These are phyloP conservation scores for Kryptolebias marmoratus DNA, from an alignment of 2,113 vertebrate genomes.

Conservation along the genomic window DNA sequence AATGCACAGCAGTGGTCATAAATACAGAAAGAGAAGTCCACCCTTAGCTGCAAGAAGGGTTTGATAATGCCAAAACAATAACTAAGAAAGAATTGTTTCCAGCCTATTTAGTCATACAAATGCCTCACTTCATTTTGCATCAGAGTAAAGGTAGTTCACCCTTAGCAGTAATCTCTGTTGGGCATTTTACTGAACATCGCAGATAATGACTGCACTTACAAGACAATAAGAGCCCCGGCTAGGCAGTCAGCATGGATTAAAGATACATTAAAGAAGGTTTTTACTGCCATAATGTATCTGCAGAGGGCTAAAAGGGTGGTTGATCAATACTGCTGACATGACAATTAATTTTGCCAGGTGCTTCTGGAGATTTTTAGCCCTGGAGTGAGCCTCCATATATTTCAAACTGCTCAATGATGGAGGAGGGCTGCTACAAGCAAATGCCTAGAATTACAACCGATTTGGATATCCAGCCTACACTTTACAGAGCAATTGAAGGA, in stretches of 20 bases:
- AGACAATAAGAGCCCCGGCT: slow-evolving; percentile 53
- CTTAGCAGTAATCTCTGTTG: slow-evolving; percentile 50
- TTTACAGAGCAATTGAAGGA: slow-evolving; percentile 5
- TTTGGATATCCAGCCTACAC: not conserved
- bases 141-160: slow-evolving; percentile 47
- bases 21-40: slow-evolving; percentile 16
- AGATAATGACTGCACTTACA: slow-evolving; percentile 65
- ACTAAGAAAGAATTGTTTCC: slow-evolving; percentile 23
- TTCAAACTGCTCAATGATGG: slow-evolving; percentile 17
- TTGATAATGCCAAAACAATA: slow-evolving; percentile 8
- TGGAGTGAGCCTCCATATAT: not conserved
- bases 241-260: slow-evolving; percentile 59
- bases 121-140: slow-evolving; percentile 42
- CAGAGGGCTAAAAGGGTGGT: slow-evolving; percentile 41
- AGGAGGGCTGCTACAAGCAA: not conserved
- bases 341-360: slow-evolving; percentile 47
- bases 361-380: slow-evolving; percentile 43
- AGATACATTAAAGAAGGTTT: slow-evolving; percentile 57
- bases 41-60: slow-evolving; percentile 4
- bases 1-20: slow-evolving; percentile 21
- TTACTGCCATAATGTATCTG: slow-evolving; percentile 62
- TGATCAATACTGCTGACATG: slow-evolving; percentile 64
- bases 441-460: not conserved
- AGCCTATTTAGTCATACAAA: slow-evolving; percentile 46
- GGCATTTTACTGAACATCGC: slow-evolving; percentile 58